Base-by-base conservation (phyloP, 2,888 invertebrate species). In the Protophormia terraenovae region DNA sequence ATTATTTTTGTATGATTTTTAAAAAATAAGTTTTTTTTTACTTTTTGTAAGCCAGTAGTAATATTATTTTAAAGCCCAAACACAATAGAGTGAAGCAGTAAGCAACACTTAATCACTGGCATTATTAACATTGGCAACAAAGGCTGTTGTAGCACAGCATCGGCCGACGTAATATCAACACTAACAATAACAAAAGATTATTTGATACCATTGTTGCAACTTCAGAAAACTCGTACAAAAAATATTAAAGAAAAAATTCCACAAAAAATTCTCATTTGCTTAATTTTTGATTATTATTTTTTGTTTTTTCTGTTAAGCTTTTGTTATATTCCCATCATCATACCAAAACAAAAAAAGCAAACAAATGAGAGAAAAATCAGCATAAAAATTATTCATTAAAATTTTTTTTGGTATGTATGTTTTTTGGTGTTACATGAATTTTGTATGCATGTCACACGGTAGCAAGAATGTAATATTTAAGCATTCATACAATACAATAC, bases 371-470 rank as follows among this genome's bases (percentile, higher is more conserved):
- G n/a, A 35, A 81, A 53, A 76, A 76, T 35, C 22, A 71, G 47
- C 41, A 84, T 71, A 71, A 69, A 69, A 32, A 76, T 82, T 76
- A 66, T 76, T 82, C 82, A 82, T 76, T 82, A 82, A 82, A 35
- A 64, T 41, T 62, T 38, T 66, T 69, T 38, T 53, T 32, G n/a
- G n/a, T n/a, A n/a, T n/a, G n/a, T n/a, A n/a, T n/a, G n/a, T 41
- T 58, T 64, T 62, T 47, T 62, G 55, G 64, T 55, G 73, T 78
- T 64, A 32, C 55, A 78, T 85, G 81, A 78, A 85, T 85, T 81
- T 78, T 75, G 71, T 82, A 82, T 85, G 77, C 85, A 82, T 82
- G 85, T 85, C 81, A 78, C 81, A 85, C 85, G 85, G 77, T 78
- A 62, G 75, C 77, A 66, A 38, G 69, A 64, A 50, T 60, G 76